A percentile compares a stretch with the other conserved stretches of the same genome.
phyloP scores from a whole-genome alignment of 1,140 invertebrate genomes.

The Drosophila pandora region DNA sequence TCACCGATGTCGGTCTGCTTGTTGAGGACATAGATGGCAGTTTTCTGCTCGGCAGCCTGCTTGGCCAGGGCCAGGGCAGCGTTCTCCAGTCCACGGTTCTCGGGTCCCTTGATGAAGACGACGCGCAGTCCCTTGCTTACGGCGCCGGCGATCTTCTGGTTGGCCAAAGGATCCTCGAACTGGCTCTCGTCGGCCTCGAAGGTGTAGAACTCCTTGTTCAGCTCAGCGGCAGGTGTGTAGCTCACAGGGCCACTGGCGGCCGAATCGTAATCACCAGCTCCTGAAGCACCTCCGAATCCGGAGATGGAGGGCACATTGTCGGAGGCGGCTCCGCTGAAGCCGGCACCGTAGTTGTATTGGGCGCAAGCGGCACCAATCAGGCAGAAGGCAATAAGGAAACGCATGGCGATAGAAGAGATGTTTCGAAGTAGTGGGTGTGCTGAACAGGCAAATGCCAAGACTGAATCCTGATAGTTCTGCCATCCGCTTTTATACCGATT shows the following conservation, averaged over 20 bases:
- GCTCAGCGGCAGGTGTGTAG: slow-evolving; percentile 51
- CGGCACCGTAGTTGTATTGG: slow-evolving; percentile 68
- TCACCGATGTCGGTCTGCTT: slow-evolving; percentile 67
- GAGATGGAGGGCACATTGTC: slow-evolving; percentile 41
- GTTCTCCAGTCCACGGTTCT: slow-evolving; percentile 73
- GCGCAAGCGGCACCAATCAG: slow-evolving; percentile 75
- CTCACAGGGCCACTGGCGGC: slow-evolving; percentile 34
- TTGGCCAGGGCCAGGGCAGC: slow-evolving; percentile 76
- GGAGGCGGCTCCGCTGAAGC: slow-evolving; percentile 46
- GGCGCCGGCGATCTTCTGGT: slow-evolving; percentile 50
- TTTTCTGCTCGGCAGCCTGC: slow-evolving; percentile 69
- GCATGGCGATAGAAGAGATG: slow-evolving; percentile 39
- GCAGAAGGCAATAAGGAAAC: slow-evolving; percentile 70
- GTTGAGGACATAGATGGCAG: slow-evolving; percentile 75
- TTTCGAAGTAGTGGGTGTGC: slow-evolving; percentile 27
- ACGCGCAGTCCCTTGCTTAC: slow-evolving; percentile 73
- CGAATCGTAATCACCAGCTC: slow-evolving; percentile 44
- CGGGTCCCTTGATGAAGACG: slow-evolving; percentile 79
- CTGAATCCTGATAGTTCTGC: slow-evolving; percentile 64
- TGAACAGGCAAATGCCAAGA: slow-evolving; percentile 64
- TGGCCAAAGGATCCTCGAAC: slow-evolving; percentile 59
- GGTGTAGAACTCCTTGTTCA: slow-evolving; percentile 77
- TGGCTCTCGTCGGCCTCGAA: slow-evolving; percentile 71
- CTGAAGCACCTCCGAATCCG: slow-evolving; percentile 17
- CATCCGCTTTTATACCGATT: slow-evolving; percentile 61